Evolutionary conservation across 2,113 vertebrate genomes (phyloP), one percentile per base, ranked within the genome.

Genomic region (Aspiorhynchus laticeps): DNA sequence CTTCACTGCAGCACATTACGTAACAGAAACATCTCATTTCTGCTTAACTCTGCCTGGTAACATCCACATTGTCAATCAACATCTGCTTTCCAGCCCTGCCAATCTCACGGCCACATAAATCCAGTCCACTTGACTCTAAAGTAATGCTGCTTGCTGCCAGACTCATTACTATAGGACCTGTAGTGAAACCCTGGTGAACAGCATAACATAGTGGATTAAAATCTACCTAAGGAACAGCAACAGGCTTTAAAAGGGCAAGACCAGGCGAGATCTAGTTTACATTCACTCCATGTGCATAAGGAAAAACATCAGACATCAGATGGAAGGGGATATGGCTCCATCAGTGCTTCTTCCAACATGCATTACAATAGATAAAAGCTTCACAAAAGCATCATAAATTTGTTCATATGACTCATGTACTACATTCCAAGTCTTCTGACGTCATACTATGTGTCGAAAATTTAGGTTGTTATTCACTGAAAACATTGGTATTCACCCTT

Each of bases 1-100:
- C 89, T 93, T 89, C 69, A 83, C 91, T 89, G 88, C 88, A 84
- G 89, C 86, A 19, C 53, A 79, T 85, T 89, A 86, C 78, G 84
- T 88, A 92, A 89, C 59, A 85, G 67, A 75, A 61, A 79, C 77
- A 36, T 86, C 73, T 31, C n/a, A 77, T 88, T 80, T 83, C 77
- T 53, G 10, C 75, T n/a, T 26, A 51, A 67, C 17, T 87, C 86
- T 90, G 91, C 91, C 86, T 80, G 85, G 88, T 90, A 92, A 91
- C 90, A 91, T 77, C 26, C 11, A 48, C 21, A 28, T 26, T 15
- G 79, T 87, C 86, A 77, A 79, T 90, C 78, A 85, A 7, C 28
- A 76, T 24, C 36, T 36, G 12, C 26, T 69, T 36, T 24, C 24
- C 51, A 38, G 4, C 81, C 48, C 59, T 85, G n/a, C 8, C 53